Evolutionary conservation across 2,113 vertebrate species (phyloP).

Genomic region (Epinephelus lanceolatus): DNA sequence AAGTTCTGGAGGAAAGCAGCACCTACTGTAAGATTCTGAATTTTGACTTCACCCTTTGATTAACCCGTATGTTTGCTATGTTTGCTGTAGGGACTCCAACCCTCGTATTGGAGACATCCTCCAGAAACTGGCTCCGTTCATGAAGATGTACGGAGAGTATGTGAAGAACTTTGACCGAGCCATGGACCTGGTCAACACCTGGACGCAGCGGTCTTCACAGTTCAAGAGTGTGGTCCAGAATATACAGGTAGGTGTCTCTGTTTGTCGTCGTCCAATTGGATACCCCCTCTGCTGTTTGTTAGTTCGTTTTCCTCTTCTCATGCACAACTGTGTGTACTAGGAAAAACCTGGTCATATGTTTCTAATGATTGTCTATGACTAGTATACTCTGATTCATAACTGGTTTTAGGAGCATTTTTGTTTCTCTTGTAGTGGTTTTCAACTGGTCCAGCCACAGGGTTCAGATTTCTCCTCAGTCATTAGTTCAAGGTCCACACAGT

Average conservation of each 20-base stretch:
- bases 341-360: neutral
- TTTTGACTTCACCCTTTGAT: neutral
- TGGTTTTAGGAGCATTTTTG: neutral
- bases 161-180: conserved; percentile 98
- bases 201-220: conserved; percentile 90
- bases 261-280: neutral
- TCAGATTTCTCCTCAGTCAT: too few species aligned
- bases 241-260: conserved; percentile 87
- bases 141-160: conserved; percentile 99
- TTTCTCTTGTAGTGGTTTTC: too few species aligned
- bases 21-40: neutral
- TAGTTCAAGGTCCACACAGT: too few species aligned
- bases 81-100: conserved; percentile 86
- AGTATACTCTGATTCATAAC: neutral
- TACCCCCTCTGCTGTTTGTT: neutral
- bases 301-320: too few species aligned
- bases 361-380: neutral
- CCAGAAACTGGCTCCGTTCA: conserved; percentile 96
- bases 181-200: conserved; percentile 93
- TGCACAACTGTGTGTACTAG: neutral
- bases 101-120: conserved; percentile 96
- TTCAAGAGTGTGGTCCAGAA: conserved; percentile 93
- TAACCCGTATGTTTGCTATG: conserved; percentile 6
- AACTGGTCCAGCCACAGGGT: too few species aligned
- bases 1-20: neutral